phyloP scores from a whole-genome alignment of 2,797 vertebrate genomes.

The Channallabes apus region DNA sequence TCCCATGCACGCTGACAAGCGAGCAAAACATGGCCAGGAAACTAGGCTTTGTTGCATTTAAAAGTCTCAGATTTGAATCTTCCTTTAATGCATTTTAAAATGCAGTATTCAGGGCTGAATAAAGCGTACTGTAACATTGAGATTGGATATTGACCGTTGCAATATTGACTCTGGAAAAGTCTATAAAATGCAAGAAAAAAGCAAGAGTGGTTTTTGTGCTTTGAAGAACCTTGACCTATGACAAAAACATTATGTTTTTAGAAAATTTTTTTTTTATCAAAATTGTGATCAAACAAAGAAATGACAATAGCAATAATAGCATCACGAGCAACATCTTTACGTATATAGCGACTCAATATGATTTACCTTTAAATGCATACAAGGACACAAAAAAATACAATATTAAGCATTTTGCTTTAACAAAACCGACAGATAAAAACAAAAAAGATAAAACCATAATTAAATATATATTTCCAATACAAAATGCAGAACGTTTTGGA shows the following conservation, averaged over 20 bases:
- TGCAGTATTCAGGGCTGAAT: neutral
- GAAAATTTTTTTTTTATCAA: no score
- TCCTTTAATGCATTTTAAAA: no score
- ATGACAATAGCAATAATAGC: neutral
- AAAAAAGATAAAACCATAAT: neutral
- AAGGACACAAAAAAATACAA: neutral
- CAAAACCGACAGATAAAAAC: neutral
- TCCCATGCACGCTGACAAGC: constrained; percentile 8
- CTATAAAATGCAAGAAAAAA: neutral
- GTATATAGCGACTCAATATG: neutral
- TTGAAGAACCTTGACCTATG: neutral
- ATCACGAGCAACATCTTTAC: neutral
- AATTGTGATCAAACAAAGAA: neutral
- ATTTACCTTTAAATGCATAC: neutral
- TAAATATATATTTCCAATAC: neutral
- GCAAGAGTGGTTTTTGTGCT: neutral
- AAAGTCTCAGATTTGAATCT: neutral
- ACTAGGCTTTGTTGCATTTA: neutral
- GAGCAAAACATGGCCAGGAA: neutral
- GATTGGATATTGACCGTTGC: neutral
- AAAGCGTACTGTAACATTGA: no score
- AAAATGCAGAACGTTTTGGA: neutral
- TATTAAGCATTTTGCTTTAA: neutral
- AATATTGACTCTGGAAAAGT: neutral
- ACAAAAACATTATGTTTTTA: neutral